These are phyloP conservation scores for Danionella cerebrum DNA, from an alignment of 2,113 vertebrate species.

Conservation along the genomic window DNA sequence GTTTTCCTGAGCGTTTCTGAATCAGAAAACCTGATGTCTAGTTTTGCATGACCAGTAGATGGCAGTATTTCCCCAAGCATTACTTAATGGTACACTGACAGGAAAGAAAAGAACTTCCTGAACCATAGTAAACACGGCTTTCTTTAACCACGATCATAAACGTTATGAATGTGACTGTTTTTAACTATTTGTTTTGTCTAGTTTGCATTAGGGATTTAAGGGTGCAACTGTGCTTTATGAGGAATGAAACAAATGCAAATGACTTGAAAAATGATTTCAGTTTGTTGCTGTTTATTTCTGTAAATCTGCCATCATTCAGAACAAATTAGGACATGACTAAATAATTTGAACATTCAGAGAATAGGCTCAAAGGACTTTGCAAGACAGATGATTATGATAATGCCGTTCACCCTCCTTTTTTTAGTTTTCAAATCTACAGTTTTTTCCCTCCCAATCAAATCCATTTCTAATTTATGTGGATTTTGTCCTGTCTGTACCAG, in stretches of 20 bases:
- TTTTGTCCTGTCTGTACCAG: slow-evolving; percentile 55
- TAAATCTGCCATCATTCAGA: slow-evolving; percentile 53
- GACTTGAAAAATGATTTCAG: not conserved
- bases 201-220: slow-evolving; percentile 56
- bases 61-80: slow-evolving; percentile 73
- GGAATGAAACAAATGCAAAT: slow-evolving; percentile 55
- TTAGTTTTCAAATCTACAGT: slow-evolving; percentile 30
- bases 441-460: slow-evolving; percentile 60
- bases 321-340: slow-evolving; percentile 53
- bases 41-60: slow-evolving; percentile 54
- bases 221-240: slow-evolving; percentile 63
- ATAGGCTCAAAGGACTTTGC: slow-evolving; percentile 27
- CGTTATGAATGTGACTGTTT: slow-evolving; percentile 53
- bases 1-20: slow-evolving; percentile 45
- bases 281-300: not conserved
- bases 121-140: slow-evolving; percentile 62
- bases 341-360: slow-evolving; percentile 54
- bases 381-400: slow-evolving; percentile 35
- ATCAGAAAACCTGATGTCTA: slow-evolving; percentile 32
- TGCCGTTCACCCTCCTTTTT: slow-evolving; percentile 18
- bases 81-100: slow-evolving; percentile 21
- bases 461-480: slow-evolving; percentile 66
- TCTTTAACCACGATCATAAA: slow-evolving; percentile 64
- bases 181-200: slow-evolving; percentile 65
- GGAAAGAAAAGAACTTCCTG: slow-evolving; percentile 44